Evolutionary conservation across 2,113 vertebrate species (phyloP), one percentile per base, ranked within the genome.

Genomic region (Stigmatopora argus): DNA sequence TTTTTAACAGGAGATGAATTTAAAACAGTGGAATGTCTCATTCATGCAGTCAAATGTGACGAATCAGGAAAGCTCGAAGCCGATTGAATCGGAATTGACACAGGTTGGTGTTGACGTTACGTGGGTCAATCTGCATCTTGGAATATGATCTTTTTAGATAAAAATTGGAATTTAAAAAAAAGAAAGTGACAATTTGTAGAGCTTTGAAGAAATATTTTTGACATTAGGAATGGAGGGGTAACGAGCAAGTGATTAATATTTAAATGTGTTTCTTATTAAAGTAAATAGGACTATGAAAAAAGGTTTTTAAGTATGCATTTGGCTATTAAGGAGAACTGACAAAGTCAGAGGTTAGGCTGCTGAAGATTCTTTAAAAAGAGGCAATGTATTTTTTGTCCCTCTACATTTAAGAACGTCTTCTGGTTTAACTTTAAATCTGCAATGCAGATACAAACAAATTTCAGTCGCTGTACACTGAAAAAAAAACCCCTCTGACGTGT

Each of bases 1-100:
- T 10, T 12, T 44, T 18, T 21, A 44, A 60, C 35, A 60, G 38
- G 21, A 61, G 41, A 45, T 44, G 19, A 31, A 11, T 7, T 26
- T 1, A 17, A 12, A 34, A 63, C 15, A 34, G 10, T 31, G 15
- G 52, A 65, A 57, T 68, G 46, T 70, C 19, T 63, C 60, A 51
- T 55, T 67, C 26, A 13, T 15, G 60, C 57, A 41, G 26, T 62
- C 58, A 52, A 55, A 56, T 7, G 52, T 14, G 19, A 15, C 52
- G 26, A 26, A 7, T 13, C 52, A 7, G 19, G n/a, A 23, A 4
- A 15, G 23, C 52, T 13, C 11, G 5, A 55, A 21, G 52, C 11
- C 11, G 21, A 55, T 21, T 55, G 21, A 56, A 56, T 31, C 12
- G 2, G 26, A 31, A 31, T 56, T 17, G 53, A 15, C 53, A 17